Base-by-base conservation (phyloP, 2,113 vertebrate species). In the Okapia johnstoni region DNA sequence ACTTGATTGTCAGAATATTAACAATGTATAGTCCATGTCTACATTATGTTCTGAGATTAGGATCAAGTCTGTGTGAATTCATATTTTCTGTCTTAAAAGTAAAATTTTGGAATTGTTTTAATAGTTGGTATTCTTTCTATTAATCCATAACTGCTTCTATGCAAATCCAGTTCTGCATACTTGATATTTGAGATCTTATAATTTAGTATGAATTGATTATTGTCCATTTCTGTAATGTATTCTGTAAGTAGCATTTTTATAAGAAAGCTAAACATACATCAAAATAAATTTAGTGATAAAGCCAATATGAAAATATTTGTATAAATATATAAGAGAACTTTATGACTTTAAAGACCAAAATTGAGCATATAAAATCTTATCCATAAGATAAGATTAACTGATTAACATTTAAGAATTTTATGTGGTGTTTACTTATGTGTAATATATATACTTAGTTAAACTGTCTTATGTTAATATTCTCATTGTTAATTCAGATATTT, bases 71-170 rank as follows among this genome's bases (percentile, higher is more conserved):
- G 28, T 96, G 14, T 93, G 54, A 85, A 48, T 50, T 88, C 11
- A 43, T 63, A 66, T 83, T 85, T 93, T 85, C 60, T 84, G 6
- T 90, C 43, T 90, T 91, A 94, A 93, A 96, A 94, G 58, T 93
- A 85, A 89, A 79, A 77, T 70, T 91, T 91, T 93, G 36, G 25
- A 81, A n/a, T 43, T 90, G 4, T 14, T 95, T 95, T 50, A 83
- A 33, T 86, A 81, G 21, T 61, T 57, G 28, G 0, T 89, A 1
- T 89, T 90, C 36, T 93, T 97, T 86, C 19, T 81, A 0, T 50
- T 97, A 46, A 63, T 61, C 43, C 14, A 2, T 93, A 66, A 70
- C 58, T 92, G 10, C 6, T 83, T 76, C 14, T 33, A 8, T 80
- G 77, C 4, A 90, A 85, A 80, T 61, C 7, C 5, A 88, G 1